Percentiles rank a stretch among this genome's conserved stretches.
These are phyloP conservation scores for Poecile montanus DNA, from an alignment of 2,797 vertebrate genomes.

Conservation along the genomic window DNA sequence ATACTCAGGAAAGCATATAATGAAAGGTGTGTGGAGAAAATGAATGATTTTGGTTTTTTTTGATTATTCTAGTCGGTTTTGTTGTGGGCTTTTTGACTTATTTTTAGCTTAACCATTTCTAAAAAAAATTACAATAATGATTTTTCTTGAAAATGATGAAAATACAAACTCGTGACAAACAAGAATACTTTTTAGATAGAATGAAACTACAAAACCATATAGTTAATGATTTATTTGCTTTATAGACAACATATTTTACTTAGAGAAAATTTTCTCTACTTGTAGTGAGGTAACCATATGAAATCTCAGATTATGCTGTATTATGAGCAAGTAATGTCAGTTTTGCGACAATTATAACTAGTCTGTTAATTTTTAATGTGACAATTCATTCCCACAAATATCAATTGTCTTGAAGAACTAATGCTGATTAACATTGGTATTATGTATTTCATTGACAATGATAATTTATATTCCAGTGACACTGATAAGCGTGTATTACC, in stretches of 20 bases:
- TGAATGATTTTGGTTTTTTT: neutral
- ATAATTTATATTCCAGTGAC: neutral
- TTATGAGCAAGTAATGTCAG: neutral
- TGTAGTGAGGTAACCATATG: neutral
- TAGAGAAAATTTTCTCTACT: neutral
- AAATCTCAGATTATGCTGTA: neutral
- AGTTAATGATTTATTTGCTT: neutral
- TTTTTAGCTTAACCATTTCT: neutral
- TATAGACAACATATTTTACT: neutral
- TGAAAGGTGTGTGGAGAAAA: neutral
- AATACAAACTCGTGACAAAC: neutral
- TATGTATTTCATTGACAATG: neutral
- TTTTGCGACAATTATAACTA: neutral
- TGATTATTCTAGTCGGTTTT: neutral
- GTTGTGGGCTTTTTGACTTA: accelerated
- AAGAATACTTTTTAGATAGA: neutral
- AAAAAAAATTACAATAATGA: accelerated
- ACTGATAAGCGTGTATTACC: neutral
- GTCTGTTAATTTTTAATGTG: neutral
- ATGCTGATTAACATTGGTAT: neutral
- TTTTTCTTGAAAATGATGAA: neutral
- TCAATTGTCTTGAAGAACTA: neutral
- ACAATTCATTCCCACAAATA: neutral
- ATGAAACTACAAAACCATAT: neutral
- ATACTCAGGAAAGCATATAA: neutral